Evolutionary conservation across 2,113 vertebrate species (phyloP).

Genomic region (Callipepla californica): DNA sequence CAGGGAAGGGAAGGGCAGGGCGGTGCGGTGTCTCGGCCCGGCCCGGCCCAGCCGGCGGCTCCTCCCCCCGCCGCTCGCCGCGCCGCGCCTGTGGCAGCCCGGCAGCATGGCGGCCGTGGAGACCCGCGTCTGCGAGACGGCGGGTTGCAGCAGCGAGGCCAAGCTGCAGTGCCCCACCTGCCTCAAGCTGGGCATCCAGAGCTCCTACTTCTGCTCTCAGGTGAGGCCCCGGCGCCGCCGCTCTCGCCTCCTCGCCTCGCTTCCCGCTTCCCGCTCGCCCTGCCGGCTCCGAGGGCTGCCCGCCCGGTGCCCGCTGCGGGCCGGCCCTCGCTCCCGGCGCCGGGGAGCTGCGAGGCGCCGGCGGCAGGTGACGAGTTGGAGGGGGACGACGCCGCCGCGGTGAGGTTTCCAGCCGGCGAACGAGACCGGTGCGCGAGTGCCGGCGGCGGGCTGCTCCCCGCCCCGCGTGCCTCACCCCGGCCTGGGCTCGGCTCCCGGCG

Average conservation of each 20-base stretch:
- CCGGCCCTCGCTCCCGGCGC: too few species aligned
- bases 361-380: too few species aligned
- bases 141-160: conserved; percentile 90
- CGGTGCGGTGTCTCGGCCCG: not conserved
- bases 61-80: conserved; percentile 41
- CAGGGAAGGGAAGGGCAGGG: not conserved
- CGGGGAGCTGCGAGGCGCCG: too few species aligned
- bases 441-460: not conserved
- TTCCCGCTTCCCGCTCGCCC: too few species aligned
- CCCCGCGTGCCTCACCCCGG: too few species aligned
- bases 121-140: conserved; percentile 92
- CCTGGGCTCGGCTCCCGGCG: not conserved
- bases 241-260: too few species aligned
- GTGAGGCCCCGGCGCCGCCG: conserved; percentile 63
- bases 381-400: too few species aligned
- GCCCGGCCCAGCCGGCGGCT: conserved; percentile 33
- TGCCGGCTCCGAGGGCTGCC: too few species aligned
- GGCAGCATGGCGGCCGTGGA: conserved; percentile 95
- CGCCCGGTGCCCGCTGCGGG: too few species aligned
- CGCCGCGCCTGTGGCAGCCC: conserved; percentile 47
- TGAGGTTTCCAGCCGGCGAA: too few species aligned
- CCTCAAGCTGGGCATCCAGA: conserved; percentile 96
- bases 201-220: conserved; percentile 99
- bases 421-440: not conserved
- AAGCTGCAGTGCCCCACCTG: conserved; percentile 98